phyloP scores from a whole-genome alignment of 2,888 invertebrate species.

The Drosophila atroscutellata region DNA sequence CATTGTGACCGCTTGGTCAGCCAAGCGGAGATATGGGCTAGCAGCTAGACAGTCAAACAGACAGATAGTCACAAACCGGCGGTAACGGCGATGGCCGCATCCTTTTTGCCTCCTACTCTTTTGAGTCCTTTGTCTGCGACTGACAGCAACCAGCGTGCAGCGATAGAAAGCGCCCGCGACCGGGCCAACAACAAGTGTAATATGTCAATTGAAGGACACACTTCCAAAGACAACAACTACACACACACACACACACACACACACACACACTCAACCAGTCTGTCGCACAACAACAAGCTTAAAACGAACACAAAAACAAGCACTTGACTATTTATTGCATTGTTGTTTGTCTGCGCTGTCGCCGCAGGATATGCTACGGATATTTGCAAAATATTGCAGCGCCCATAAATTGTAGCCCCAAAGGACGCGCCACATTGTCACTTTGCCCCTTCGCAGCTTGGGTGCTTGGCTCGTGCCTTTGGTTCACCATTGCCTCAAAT shows the following conservation, averaged over 20 bases:
- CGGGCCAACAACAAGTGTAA: slow-evolving; percentile 69
- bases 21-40: slow-evolving; percentile 47
- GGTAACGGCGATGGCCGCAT: slow-evolving; percentile 6
- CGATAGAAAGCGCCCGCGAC: slow-evolving; percentile 57
- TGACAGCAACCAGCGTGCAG: slow-evolving; percentile 26
- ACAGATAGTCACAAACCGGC: slow-evolving; percentile 11
- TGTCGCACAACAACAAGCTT: slow-evolving; percentile 13
- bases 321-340: slow-evolving; percentile 76
- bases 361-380: slow-evolving; percentile 77
- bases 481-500: slow-evolving; percentile 50
- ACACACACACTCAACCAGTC: neutral
- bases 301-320: slow-evolving; percentile 26
- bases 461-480: slow-evolving; percentile 36
- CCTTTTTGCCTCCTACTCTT: slow-evolving; percentile 5
- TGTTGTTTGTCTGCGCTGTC: slow-evolving; percentile 66
- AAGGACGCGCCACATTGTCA: slow-evolving; percentile 59
- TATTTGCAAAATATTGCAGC: slow-evolving; percentile 80
- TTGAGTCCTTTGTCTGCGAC: slow-evolving; percentile 43
- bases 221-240: slow-evolving; percentile 39
- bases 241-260: slow-evolving; percentile 1
- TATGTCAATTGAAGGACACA: slow-evolving; percentile 77
- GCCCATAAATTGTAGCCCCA: slow-evolving; percentile 73
- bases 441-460: slow-evolving; percentile 27
- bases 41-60: slow-evolving; percentile 34
- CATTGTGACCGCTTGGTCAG: slow-evolving; percentile 57